phyloP scores from a whole-genome alignment of 2,113 vertebrate genomes.

The Peromyscus maniculatus region DNA sequence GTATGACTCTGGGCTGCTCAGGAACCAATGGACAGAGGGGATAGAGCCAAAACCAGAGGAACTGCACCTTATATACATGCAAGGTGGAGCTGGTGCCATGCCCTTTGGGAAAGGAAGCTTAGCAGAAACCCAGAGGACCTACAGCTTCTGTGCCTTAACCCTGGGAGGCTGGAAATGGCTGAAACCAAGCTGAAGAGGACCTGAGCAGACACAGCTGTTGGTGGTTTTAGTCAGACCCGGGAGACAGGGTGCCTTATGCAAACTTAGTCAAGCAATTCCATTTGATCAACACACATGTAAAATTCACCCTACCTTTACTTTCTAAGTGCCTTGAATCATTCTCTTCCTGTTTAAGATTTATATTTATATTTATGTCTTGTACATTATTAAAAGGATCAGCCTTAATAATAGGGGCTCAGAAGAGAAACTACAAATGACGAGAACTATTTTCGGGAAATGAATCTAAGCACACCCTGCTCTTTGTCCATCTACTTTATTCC shows the following conservation, averaged over 20 bases:
- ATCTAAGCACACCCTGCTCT: no score
- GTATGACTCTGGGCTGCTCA: not conserved
- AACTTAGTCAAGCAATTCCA: not conserved
- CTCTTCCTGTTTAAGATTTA: not conserved
- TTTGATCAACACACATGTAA: not conserved
- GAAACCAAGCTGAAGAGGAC: not conserved
- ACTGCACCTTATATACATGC: not conserved
- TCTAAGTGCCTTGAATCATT: not conserved
- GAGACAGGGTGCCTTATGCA: not conserved
- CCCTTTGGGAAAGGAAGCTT: not conserved
- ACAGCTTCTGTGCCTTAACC: not conserved
- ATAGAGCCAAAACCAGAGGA: not conserved
- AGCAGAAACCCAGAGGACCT: not conserved
- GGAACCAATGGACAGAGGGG: not conserved
- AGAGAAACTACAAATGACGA: no score
- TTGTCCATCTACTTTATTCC: no score
- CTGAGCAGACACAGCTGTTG: constrained; percentile 13
- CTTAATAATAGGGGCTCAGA: no score
- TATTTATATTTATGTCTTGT: not conserved
- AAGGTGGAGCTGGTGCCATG: not conserved
- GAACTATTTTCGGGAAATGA: no score
- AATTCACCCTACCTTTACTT: not conserved
- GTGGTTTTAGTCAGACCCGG: not conserved
- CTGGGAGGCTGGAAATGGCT: not conserved
- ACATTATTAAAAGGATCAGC: no score